A percentile compares a stretch with the other conserved stretches of the same genome.
Conservation (phyloP, 2,888 invertebrate genomes). For the Pilophorus perplexus region DNA sequence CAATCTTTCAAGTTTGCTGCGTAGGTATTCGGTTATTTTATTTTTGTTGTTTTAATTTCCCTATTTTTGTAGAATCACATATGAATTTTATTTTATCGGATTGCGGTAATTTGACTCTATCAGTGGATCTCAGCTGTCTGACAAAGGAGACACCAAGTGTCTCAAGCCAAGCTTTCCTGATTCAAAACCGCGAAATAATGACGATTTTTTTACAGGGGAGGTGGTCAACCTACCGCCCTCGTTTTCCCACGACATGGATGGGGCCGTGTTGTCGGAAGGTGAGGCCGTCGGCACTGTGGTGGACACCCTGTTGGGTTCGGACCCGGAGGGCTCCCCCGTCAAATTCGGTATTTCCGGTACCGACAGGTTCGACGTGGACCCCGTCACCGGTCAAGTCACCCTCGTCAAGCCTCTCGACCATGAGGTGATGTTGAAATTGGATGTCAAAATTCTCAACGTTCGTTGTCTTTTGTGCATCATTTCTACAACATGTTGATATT, state of each 20-base stretch:
- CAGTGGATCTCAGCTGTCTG: no score
- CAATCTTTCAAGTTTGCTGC: no score
- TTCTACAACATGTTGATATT: no score
- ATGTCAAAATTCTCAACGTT: neutral
- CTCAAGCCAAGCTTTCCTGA: no score
- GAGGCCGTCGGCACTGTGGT: slow-evolving; percentile 74
- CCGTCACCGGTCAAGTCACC: slow-evolving; percentile 73
- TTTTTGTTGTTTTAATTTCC: no score
- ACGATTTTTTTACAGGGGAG: slow-evolving; percentile 42
- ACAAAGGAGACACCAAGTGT: no score
- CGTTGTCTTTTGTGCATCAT: no score
- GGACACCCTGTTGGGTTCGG: slow-evolving; percentile 73
- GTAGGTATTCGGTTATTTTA: no score
- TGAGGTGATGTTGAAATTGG: slow-evolving; percentile 60
- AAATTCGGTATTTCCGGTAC: slow-evolving; percentile 73
- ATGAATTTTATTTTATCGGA: no score
- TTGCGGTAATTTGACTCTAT: no score
- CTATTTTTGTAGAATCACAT: no score
- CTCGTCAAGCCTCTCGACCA: slow-evolving; percentile 76
- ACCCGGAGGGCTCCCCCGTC: slow-evolving; percentile 76
- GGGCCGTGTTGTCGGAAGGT: slow-evolving; percentile 72
- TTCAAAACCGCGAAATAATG: no score
- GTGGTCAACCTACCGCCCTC: slow-evolving; percentile 66
- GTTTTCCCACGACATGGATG: slow-evolving; percentile 74
- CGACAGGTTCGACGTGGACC: slow-evolving; percentile 75